Base-by-base conservation (phyloP, 2,797 vertebrate genomes). In the Sciurus vulgaris region DNA sequence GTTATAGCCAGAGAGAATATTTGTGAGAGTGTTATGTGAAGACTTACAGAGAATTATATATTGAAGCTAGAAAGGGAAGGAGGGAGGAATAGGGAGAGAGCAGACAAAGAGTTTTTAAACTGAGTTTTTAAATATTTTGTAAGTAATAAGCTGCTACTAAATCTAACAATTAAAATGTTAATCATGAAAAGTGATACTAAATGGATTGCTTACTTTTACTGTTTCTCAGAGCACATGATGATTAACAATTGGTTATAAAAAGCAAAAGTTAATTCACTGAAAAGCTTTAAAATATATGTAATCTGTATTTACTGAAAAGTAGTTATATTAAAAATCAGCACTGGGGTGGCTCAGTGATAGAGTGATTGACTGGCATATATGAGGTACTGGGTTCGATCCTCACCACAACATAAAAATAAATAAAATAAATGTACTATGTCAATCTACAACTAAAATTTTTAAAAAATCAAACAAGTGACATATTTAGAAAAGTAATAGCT, bases 281-380 rank as follows among this genome's bases (percentile, higher is more conserved):
- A 72, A 63, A 81, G 1, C 13, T 63, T 92, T 49, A 26, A 54
- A 76, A 22, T 30, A 11, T 38, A 88, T 83, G 86, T 90, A 26
- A 77, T 54, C n/a, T 59, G 22, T 73, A 49, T 44, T 86, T 95
- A 11, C 70, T 86, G 18, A 70, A 88, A 94, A 91, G 38, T 59
- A 77, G 22, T 63, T 47, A 47, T 47, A 7, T 47, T 47, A 47
- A 47, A 47, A 47, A 47, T 47, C 44, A 47, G 44, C 7, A 47
- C 44, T 7, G 44, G 44, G 44, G 44, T 47, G 44, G 44, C 44
- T 47, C 44, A 47, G 44, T 47, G 5, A 7, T 47, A 7, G 44
- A 47, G 44, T 9, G 7, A 47, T 47, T 7, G 44, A 47, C 44
- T 47, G 44, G 44, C 44, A 47, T 47, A 9, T 47, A 9, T 47